Evolutionary conservation across 2,113 vertebrate genomes (phyloP).

Genomic region (Oostethus manadensis): DNA sequence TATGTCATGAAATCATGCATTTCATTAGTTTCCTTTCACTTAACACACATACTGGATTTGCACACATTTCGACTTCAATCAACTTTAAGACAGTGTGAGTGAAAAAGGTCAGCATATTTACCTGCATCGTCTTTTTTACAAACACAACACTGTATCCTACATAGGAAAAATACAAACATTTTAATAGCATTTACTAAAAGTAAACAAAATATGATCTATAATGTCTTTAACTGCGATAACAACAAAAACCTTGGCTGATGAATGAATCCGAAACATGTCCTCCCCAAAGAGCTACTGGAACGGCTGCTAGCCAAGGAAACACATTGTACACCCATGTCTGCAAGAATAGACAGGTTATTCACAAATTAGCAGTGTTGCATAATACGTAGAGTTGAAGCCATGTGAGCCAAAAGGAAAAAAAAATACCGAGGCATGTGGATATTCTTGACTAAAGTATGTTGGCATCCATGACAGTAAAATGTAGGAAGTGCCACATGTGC

Average conservation of each 20-base stretch:
- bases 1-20: no score
- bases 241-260: conserved; percentile 73
- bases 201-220: background rate
- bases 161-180: background rate
- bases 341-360: conserved; percentile 5
- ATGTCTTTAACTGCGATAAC: background rate
- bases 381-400: background rate
- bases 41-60: no score
- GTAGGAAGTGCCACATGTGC: conserved; percentile 71
- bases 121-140: conserved; percentile 8
- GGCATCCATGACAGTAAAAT: conserved; percentile 87
- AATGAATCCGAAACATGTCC: conserved; percentile 81
- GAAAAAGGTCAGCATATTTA: background rate
- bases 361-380: background rate
- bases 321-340: conserved; percentile 88
- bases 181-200: background rate
- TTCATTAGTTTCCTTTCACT: no score
- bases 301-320: conserved; percentile 83
- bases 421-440: conserved; percentile 77
- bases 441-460: conserved; percentile 86
- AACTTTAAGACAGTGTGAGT: no score
- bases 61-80: background rate
- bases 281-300: conserved; percentile 75
- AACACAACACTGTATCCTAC: background rate
- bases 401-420: background rate